Base-by-base conservation (phyloP, 2,888 invertebrate species). In the Agrenia bidenticulata region DNA sequence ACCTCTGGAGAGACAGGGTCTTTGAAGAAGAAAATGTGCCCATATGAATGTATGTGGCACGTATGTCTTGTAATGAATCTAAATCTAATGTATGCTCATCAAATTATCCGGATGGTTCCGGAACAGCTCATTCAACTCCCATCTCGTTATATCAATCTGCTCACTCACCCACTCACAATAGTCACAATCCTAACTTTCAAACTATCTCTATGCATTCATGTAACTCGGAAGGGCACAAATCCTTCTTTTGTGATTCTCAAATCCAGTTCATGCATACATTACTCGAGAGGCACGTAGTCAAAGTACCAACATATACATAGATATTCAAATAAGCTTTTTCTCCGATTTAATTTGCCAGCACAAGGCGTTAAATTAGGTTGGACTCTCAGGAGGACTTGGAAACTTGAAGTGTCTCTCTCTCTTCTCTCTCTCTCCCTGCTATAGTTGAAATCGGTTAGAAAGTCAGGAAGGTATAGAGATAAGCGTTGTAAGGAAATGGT, bases 351-450 rank as follows among this genome's bases (percentile, higher is more conserved):
- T 57, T 41, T 57, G 56, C 41, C 57, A 70, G 74, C 73, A 74
- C 65, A 68, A 54, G 66, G 75, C 73, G 75, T 75, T 75, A 75
- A 75, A 75, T 75, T 75, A 75, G 72, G 70, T 72, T 61, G 59
- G 53, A 55, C 64, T 64, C 75, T 74, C 73, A 63, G 62, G 72
- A 72, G 74, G 67, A 61, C 68, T 21, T 23, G 5, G 23, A 17
- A 23, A 7, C 9, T 21, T 9, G 11, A 32, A 32, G 32, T 11
- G 5, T 32, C 32, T n/a, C n/a, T n/a, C n/a, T n/a, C n/a, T n/a
- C n/a, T n/a, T n/a, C n/a, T n/a, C n/a, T n/a, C n/a, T n/a, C n/a
- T n/a, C n/a, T n/a, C n/a, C n/a, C n/a, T n/a, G n/a, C n/a, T n/a
- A n/a, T n/a, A n/a, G n/a, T n/a, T n/a, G n/a, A n/a, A n/a, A n/a